Conservation (phyloP, 2,113 vertebrate genomes). For the Alaudala cheleensis region DNA sequence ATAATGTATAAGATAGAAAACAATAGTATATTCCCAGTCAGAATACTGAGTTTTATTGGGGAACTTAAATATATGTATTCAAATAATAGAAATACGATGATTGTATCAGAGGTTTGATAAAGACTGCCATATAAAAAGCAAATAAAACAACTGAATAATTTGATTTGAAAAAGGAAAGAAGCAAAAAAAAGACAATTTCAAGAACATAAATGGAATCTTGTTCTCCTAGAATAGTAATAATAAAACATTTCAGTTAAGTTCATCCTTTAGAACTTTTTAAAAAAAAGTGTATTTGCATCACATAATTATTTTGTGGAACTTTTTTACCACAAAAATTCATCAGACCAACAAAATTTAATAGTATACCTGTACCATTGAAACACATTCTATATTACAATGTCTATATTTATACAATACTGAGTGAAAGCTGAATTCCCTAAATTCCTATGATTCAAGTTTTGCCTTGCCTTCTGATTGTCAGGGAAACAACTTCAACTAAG, state of each 20-base stretch:
- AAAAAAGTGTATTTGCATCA: background rate
- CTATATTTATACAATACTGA: background rate
- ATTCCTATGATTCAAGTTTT: background rate
- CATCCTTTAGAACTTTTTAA: background rate
- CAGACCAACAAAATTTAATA: background rate
- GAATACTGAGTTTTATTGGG: background rate
- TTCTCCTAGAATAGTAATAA: background rate
- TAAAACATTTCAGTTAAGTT: background rate
- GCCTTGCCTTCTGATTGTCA: background rate
- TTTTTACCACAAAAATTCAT: background rate
- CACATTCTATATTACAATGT: background rate
- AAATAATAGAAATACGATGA: background rate
- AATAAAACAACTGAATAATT: background rate
- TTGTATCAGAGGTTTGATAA: background rate
- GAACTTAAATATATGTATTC: background rate
- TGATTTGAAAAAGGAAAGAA: background rate
- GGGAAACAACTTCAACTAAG: background rate
- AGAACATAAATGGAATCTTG: background rate
- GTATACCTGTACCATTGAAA: background rate
- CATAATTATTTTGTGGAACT: background rate
- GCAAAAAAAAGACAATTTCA: background rate
- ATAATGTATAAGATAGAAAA: background rate
- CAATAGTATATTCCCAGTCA: background rate
- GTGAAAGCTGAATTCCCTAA: background rate
- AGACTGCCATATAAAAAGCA: background rate